Evolutionary conservation across 2,888 invertebrate genomes (phyloP).

Genomic region (Parochlus steinenii): DNA sequence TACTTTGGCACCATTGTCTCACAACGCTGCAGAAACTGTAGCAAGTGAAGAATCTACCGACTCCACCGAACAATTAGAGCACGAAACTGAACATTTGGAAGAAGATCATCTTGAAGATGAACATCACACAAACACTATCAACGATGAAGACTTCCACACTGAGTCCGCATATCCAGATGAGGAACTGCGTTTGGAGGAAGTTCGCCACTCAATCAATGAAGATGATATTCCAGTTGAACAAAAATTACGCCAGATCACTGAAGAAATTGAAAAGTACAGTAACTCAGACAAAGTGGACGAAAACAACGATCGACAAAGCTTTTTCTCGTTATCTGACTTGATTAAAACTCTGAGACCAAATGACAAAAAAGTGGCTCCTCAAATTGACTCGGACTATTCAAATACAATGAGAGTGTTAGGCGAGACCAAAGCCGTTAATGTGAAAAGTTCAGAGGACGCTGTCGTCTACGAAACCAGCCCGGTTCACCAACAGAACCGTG

Average conservation of each 20-base stretch:
- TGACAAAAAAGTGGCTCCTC: slow-evolving; percentile 24
- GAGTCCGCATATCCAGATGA: slow-evolving; percentile 1
- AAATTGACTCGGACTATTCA: slow-evolving; percentile 31
- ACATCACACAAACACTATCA: slow-evolving; percentile 3
- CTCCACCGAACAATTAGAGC: slow-evolving; percentile 1
- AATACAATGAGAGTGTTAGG: slow-evolving; percentile 30
- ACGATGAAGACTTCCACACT: slow-evolving; percentile 4
- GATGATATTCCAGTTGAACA: slow-evolving; percentile 22
- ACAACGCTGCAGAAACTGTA: slow-evolving; percentile 11
- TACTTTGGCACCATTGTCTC: no score
- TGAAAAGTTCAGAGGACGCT: slow-evolving; percentile 8
- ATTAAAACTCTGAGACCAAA: slow-evolving; percentile 28
- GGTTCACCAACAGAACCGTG: no score
- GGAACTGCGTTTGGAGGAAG: neutral
- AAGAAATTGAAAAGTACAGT: slow-evolving; percentile 26
- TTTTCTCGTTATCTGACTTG: slow-evolving; percentile 28
- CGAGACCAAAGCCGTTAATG: slow-evolving; percentile 18
- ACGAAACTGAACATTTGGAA: neutral
- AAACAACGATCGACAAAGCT: slow-evolving; percentile 23
- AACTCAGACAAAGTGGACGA: slow-evolving; percentile 15
- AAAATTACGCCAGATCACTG: slow-evolving; percentile 26
- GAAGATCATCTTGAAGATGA: slow-evolving; percentile 3
- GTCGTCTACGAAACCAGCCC: slow-evolving; percentile 7
- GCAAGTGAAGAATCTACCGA: slow-evolving; percentile 17
- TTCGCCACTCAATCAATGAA: neutral